These are phyloP conservation scores for Corvus hawaiiensis DNA, from an alignment of 2,113 vertebrate genomes.

Conservation along the genomic window DNA sequence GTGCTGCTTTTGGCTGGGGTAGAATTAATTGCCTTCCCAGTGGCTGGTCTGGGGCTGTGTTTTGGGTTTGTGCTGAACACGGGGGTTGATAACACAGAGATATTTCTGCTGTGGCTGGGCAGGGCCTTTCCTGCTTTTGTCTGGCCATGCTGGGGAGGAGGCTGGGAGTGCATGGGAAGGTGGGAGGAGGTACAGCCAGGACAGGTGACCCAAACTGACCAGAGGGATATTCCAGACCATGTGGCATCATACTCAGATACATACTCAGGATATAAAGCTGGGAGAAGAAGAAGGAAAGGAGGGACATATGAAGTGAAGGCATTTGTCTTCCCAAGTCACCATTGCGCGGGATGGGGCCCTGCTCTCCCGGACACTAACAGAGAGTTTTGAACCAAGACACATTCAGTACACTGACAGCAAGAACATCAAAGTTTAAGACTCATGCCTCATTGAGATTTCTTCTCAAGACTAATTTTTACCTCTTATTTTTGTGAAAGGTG, in stretches of 20 bases:
- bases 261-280: not conserved
- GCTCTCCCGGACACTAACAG: not conserved
- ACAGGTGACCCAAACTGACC: not conserved
- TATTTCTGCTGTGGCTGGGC: not conserved
- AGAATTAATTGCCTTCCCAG: too few relatives aligned
- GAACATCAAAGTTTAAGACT: not conserved
- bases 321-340: not conserved
- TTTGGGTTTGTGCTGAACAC: not conserved
- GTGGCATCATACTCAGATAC: not conserved
- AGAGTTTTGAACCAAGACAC: not conserved
- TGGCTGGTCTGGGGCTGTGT: not conserved
- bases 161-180: not conserved
- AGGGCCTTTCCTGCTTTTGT: not conserved
- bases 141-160: not conserved
- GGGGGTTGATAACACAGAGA: not conserved
- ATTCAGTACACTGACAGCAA: not conserved
- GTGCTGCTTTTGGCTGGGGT: not conserved
- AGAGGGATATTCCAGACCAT: not conserved
- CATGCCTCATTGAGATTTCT: not conserved
- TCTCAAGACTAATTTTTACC: not conserved
- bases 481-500: constrained; percentile 28
- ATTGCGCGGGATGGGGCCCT: fast-evolving
- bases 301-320: fast-evolving
- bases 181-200: not conserved
- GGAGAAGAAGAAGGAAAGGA: not conserved